phyloP scores from a whole-genome alignment of 37 sponge, comb jelly and placozoan genomes.

The Mnemiopsis leidyi region DNA sequence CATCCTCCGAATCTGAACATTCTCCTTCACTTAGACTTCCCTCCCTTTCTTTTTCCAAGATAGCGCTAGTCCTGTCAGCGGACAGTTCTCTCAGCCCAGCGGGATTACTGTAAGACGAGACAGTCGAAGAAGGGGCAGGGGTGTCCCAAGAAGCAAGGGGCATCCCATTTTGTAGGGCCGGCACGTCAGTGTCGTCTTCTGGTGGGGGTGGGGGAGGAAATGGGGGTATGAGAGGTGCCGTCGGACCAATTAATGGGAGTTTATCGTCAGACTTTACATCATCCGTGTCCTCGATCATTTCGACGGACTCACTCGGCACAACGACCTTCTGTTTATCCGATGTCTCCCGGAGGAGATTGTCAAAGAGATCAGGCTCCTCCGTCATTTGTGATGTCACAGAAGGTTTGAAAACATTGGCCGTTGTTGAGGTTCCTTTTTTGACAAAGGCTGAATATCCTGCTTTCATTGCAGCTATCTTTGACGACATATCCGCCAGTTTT shows the following conservation, averaged over 20 bases:
- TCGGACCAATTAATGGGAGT: background rate
- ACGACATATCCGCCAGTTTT: background rate
- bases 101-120: background rate
- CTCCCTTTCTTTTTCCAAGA: background rate
- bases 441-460: slow-evolving; percentile 36
- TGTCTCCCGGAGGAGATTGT: slow-evolving; percentile 1
- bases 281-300: background rate
- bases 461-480: slow-evolving; percentile 54
- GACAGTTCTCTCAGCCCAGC: background rate
- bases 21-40: slow-evolving; percentile 40
- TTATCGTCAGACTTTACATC: background rate
- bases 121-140: background rate
- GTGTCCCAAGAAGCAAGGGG: slow-evolving; percentile 33
- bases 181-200: background rate
- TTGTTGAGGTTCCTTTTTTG: slow-evolving; percentile 33
- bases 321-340: background rate
- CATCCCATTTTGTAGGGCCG: background rate
- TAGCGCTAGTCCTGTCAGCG: slow-evolving; percentile 23
- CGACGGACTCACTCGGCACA: background rate
- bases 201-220: background rate
- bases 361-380: background rate
- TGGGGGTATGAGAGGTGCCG: background rate
- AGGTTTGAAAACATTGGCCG: slow-evolving; percentile 33
- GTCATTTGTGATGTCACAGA: slow-evolving; percentile 1
- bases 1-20: slow-evolving; percentile 57